Percentiles rank a stretch among this genome's conserved stretches.
These are phyloP conservation scores for Phasianus colchicus DNA, from an alignment of 2,113 vertebrate species.

Conservation along the genomic window DNA sequence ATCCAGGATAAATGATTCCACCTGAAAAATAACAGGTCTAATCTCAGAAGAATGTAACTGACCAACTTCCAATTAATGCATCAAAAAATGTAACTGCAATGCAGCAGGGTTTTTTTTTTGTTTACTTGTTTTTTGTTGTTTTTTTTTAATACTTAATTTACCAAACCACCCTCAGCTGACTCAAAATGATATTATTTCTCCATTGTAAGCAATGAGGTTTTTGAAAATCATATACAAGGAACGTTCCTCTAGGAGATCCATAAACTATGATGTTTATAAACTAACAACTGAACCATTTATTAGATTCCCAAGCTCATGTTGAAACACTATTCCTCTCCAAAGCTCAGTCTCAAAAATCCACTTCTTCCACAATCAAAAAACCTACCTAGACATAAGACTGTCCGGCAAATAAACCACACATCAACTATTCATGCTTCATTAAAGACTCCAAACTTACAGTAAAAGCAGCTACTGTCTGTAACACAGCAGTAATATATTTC, in stretches of 20 bases:
- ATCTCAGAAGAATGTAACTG: background rate
- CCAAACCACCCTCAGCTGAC: background rate
- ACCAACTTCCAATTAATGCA: background rate
- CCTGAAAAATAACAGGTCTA: constrained; percentile 73
- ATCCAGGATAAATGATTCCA: constrained; percentile 98
- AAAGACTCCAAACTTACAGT: background rate
- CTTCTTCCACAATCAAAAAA: background rate
- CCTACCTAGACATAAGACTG: rapidly evolving
- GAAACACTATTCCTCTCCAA: background rate
- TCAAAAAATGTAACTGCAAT: background rate
- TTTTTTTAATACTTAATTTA: background rate
- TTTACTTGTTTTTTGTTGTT: no score
- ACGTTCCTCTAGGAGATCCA: background rate
- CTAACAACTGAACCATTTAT: rapidly evolving
- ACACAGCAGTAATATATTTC: background rate
- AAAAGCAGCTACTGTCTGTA: background rate
- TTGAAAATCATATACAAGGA: no score
- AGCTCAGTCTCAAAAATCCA: background rate
- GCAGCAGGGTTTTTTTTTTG: background rate
- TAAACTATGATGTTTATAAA: background rate
- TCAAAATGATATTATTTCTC: background rate
- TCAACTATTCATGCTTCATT: background rate
- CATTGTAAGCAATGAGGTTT: background rate
- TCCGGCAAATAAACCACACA: background rate
- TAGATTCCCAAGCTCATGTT: background rate